A percentile compares a stretch with the other conserved stretches of the same genome.
These are phyloP conservation scores for Melanotaenia boesemani DNA, from an alignment of 2,797 vertebrate species.

Conservation along the genomic window DNA sequence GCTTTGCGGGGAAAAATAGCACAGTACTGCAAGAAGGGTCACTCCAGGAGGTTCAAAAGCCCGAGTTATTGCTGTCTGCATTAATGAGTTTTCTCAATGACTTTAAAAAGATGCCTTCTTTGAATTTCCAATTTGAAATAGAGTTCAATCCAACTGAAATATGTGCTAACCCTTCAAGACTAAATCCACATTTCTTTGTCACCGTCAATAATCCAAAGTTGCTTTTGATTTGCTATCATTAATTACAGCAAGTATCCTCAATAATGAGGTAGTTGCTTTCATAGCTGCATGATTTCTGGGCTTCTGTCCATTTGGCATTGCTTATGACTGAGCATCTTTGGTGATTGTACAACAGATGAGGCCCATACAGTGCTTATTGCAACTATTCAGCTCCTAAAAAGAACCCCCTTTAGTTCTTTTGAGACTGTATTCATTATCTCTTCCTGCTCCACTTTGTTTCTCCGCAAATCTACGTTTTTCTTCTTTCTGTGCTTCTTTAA, in stretches of 20 bases:
- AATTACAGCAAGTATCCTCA: constrained; percentile 51
- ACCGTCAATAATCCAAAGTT: constrained; percentile 47
- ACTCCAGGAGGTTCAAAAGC: constrained; percentile 21
- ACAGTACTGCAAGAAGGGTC: constrained; percentile 38
- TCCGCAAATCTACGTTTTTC: constrained; percentile 30
- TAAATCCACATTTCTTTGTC: constrained; percentile 38
- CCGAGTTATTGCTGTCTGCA: constrained; percentile 31
- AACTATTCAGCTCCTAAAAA: constrained; percentile 40
- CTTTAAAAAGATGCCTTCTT: constrained; percentile 7
- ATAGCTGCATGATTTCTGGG: constrained; percentile 69
- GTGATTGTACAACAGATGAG: constrained; percentile 58
- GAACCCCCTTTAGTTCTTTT: constrained; percentile 34
- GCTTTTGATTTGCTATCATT: constrained; percentile 53
- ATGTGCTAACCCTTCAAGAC: constrained; percentile 8
- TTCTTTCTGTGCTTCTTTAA: constrained; percentile 23
- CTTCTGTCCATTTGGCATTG: constrained; percentile 67
- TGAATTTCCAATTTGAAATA: constrained; percentile 13
- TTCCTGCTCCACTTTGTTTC: constrained; percentile 42
- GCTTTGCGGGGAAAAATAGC: constrained; percentile 17
- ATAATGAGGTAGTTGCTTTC: constrained; percentile 67
- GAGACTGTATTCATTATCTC: constrained; percentile 43
- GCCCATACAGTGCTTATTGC: constrained; percentile 31
- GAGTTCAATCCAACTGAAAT: constrained; percentile 6
- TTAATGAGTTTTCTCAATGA: constrained; percentile 2
- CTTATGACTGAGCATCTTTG: constrained; percentile 53